Percentiles rank a stretch among this genome's conserved stretches.
phyloP scores from a whole-genome alignment of 2,113 vertebrate species.

The Terrapene triunguis region DNA sequence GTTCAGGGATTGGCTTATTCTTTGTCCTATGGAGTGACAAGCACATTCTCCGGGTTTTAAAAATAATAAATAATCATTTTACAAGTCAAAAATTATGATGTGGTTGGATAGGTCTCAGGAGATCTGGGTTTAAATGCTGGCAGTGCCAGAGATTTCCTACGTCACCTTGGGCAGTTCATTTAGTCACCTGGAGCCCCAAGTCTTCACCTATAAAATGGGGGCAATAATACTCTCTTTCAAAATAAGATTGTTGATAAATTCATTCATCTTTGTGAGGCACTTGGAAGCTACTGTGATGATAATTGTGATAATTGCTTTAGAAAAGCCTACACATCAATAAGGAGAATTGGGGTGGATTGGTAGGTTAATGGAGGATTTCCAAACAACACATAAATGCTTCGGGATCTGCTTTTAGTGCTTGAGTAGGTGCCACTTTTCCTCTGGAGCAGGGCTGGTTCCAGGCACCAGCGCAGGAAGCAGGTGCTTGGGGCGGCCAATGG shows the following conservation, averaged over 20 bases:
- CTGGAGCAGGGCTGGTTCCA: too few species aligned
- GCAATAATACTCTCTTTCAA: not conserved
- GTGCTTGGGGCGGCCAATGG: too few species aligned
- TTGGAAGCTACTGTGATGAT: not conserved
- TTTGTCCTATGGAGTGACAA: slow-evolving; percentile 44
- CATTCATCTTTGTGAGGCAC: not conserved
- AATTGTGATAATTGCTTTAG: not conserved
- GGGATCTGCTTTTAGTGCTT: not conserved
- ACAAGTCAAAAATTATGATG: slow-evolving; percentile 18
- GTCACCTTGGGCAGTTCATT: slow-evolving; percentile 46
- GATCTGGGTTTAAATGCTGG: slow-evolving; percentile 56
- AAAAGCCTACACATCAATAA: not conserved
- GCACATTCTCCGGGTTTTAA: slow-evolving; percentile 42
- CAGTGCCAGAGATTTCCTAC: slow-evolving; percentile 31
- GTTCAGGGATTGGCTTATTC: not conserved
- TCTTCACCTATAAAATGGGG: slow-evolving; percentile 37
- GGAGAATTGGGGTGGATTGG: not conserved
- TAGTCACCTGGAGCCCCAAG: slow-evolving; percentile 13
- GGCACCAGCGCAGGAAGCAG: too few species aligned
- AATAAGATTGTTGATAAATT: not conserved
- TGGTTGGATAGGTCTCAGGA: slow-evolving; percentile 22
- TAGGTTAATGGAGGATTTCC: not conserved
- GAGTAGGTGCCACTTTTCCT: not conserved
- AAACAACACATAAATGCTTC: slow-evolving; percentile 12
- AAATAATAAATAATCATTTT: not conserved